Percentiles rank a stretch among this genome's conserved stretches.
Evolutionary conservation across 2,888 invertebrate species (phyloP).

Genomic region (Drosophila bunnanda): DNA sequence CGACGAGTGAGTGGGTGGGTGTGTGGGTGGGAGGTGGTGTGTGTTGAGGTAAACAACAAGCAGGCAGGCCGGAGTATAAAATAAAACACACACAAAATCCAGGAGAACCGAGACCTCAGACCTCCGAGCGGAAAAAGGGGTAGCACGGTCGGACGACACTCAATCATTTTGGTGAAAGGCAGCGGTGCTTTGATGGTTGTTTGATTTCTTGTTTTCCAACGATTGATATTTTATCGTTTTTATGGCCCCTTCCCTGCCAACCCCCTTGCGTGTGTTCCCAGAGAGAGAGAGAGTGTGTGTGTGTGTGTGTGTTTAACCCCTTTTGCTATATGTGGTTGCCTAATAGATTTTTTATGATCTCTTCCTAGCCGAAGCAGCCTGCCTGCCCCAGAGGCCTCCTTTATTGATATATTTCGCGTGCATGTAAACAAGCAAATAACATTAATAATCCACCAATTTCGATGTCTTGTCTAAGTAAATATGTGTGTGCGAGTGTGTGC

Average conservation of each 20-base stretch:
- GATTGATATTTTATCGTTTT: constrained; percentile 80
- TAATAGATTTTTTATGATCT: constrained; percentile 81
- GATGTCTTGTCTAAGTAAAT: constrained; percentile 7
- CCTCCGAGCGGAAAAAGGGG: constrained; percentile 17
- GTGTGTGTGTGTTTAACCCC: constrained; percentile 1
- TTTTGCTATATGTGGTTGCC: constrained; percentile 70
- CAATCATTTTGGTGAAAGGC: constrained; percentile 65
- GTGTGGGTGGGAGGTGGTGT: constrained; percentile 10
- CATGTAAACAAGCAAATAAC: constrained; percentile 74
- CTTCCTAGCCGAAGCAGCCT: constrained; percentile 44
- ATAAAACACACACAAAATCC: constrained; percentile 62
- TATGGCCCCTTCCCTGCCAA: constrained; percentile 19
- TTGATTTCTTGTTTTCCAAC: constrained; percentile 80
- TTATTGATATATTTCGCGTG: constrained; percentile 61
- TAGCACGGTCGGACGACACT: constrained; percentile 52
- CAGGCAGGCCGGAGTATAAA: constrained; percentile 45
- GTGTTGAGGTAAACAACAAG: constrained; percentile 42
- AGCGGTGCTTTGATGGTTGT: constrained; percentile 81
- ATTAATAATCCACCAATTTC: constrained; percentile 58
- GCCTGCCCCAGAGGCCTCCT: constrained; percentile 25
- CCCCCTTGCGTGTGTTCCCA: constrained; percentile 1
- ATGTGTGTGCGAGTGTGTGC: constrained; percentile 4
- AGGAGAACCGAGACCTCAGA: constrained; percentile 32
- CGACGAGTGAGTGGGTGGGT: neutral
- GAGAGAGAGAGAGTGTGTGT: too few species aligned